Evolutionary conservation across 2,113 vertebrate species (phyloP).

Genomic region (Nannobrachium achirus): DNA sequence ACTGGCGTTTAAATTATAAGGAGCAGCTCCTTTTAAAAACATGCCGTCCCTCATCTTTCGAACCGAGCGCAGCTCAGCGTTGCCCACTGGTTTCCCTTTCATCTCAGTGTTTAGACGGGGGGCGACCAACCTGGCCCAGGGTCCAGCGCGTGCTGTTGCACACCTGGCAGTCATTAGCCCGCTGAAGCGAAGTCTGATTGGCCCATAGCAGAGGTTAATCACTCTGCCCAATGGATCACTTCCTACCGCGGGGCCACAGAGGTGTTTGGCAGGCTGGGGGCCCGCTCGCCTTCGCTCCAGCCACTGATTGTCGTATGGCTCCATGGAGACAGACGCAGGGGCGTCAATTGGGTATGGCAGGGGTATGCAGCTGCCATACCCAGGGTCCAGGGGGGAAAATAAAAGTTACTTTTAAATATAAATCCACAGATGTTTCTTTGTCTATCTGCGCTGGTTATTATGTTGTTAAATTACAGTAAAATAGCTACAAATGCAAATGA

Average conservation of each 20-base stretch:
- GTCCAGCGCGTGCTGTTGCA: conserved; percentile 19
- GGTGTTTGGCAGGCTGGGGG: conserved; percentile 25
- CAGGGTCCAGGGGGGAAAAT: too few species aligned
- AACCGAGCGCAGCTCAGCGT: too few species aligned
- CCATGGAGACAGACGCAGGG: conserved; percentile 23
- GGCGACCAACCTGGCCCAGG: conserved; percentile 10
- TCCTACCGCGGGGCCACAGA: conserved; percentile 38
- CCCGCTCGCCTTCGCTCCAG: conserved; percentile 12
- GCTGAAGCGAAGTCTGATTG: conserved; percentile 52
- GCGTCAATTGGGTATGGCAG: too few species aligned
- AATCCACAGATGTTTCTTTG: too few species aligned
- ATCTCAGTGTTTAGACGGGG: conserved; percentile 2
- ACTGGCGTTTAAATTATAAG: background rate
- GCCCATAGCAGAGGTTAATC: conserved; percentile 66
- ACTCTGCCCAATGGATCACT: conserved; percentile 44
- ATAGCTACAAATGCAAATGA: too few species aligned
- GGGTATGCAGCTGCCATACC: too few species aligned
- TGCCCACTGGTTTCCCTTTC: too few species aligned
- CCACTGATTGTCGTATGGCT: conserved; percentile 18
- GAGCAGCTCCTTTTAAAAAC: background rate
- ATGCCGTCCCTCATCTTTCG: too few species aligned
- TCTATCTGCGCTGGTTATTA: too few species aligned
- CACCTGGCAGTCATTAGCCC: conserved; percentile 64
- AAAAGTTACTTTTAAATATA: too few species aligned
- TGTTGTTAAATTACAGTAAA: too few species aligned